phyloP scores from a whole-genome alignment of 2,888 invertebrate species.

The Drosophila anomelani region DNA sequence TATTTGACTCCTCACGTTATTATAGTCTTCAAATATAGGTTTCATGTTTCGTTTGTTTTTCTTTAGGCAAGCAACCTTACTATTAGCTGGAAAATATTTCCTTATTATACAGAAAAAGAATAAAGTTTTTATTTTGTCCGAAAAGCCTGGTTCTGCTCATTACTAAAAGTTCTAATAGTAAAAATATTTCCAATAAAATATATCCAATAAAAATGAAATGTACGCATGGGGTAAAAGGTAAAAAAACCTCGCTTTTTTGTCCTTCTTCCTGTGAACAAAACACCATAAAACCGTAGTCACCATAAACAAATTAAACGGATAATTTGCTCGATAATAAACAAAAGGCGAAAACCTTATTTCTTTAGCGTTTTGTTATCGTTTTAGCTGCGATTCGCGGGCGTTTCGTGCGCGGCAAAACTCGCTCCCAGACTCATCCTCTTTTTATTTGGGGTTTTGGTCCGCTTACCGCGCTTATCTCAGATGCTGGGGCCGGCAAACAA shows the following conservation, averaged over 20 bases:
- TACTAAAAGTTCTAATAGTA: no score
- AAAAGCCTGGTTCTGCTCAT: no score
- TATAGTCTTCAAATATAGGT: no score
- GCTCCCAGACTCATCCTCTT: conserved; percentile 8
- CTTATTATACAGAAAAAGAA: no score
- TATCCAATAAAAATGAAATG: no score
- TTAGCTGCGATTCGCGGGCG: conserved; percentile 55
- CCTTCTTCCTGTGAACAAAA: neutral
- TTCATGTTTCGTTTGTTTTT: no score
- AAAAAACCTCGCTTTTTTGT: neutral
- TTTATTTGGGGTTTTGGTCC: conserved; percentile 36
- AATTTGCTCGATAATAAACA: neutral
- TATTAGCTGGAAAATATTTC: no score
- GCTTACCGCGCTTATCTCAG: conserved; percentile 67
- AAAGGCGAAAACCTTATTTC: neutral
- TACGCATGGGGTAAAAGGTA: no score
- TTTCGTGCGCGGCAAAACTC: conserved; percentile 43
- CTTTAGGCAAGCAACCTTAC: no score
- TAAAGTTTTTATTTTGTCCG: no score
- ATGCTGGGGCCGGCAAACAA: conserved; percentile 52
- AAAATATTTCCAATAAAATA: no score
- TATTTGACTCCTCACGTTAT: no score
- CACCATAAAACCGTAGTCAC: neutral
- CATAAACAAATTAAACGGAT: conserved; percentile 8
- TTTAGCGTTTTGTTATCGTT: conserved; percentile 28